Percentiles rank a stretch among this genome's conserved stretches.
Conservation (phyloP, 2,797 vertebrate genomes). For the Acrossocheilus fasciatus region DNA sequence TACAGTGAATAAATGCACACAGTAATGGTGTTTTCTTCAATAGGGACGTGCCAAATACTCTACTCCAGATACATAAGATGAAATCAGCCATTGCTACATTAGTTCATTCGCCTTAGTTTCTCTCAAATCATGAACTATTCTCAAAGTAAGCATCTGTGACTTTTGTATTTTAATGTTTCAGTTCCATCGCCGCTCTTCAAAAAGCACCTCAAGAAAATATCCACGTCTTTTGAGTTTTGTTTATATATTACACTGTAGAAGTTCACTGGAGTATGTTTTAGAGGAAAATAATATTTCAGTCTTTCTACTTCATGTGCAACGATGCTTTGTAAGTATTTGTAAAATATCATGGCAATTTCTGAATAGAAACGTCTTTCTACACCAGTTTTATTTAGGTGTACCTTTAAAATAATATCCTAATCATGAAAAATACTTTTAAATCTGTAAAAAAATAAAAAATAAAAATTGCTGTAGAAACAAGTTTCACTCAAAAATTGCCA, state of each 20-base stretch:
- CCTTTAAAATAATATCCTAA: background rate
- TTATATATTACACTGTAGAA: background rate
- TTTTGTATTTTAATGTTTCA: slow-evolving; percentile 10
- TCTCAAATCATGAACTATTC: background rate
- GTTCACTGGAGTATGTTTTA: background rate
- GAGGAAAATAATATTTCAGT: background rate
- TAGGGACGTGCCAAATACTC: background rate
- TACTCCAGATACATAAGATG: background rate
- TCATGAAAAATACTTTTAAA: background rate
- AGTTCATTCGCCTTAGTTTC: background rate
- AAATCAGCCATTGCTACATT: background rate
- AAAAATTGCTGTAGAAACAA: background rate
- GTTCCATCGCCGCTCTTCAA: slow-evolving; percentile 16
- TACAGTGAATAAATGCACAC: background rate
- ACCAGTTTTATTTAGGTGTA: background rate
- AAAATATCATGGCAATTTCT: background rate
- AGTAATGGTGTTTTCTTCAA: background rate
- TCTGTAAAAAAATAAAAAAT: background rate
- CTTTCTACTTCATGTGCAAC: background rate
- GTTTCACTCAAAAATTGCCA: background rate
- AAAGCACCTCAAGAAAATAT: slow-evolving; percentile 11
- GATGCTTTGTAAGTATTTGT: background rate
- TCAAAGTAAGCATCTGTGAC: background rate
- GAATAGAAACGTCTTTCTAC: background rate
- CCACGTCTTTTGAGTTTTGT: background rate